Conservation (phyloP, 2,888 invertebrate species). For the Metallyticus violacea region DNA sequence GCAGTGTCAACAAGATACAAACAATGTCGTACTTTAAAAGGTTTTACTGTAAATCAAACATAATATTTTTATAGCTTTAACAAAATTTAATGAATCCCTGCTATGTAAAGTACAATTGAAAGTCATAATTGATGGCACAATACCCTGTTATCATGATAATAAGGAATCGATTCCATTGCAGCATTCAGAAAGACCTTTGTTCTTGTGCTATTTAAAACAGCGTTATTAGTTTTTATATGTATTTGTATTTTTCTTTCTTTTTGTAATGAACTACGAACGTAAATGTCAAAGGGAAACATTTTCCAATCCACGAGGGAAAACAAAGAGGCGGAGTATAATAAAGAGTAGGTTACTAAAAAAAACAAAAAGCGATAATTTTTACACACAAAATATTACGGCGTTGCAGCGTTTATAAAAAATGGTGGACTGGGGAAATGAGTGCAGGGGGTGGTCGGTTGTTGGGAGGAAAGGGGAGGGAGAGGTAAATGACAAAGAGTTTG, state of each 20-base stretch:
- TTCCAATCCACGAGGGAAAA: slow-evolving; percentile 25
- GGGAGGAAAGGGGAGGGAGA: slow-evolving; percentile 1
- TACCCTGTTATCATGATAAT: slow-evolving; percentile 7
- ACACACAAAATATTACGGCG: slow-evolving; percentile 25
- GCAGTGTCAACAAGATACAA: background rate
- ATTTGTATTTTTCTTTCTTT: slow-evolving; percentile 4
- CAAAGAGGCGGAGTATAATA: slow-evolving; percentile 24
- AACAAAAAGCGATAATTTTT: slow-evolving; percentile 22
- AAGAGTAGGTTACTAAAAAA: slow-evolving; percentile 22
- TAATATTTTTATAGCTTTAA: background rate
- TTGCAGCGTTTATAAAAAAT: slow-evolving; percentile 13
- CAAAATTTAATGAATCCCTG: background rate
- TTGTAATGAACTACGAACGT: slow-evolving; percentile 23
- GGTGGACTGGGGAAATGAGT: slow-evolving; percentile 13
- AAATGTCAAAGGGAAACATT: slow-evolving; percentile 27
- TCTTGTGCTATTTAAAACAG: slow-evolving; percentile 13
- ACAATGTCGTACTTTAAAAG: background rate
- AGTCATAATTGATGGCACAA: background rate
- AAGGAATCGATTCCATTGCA: slow-evolving; percentile 1
- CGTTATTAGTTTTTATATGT: slow-evolving; percentile 20
- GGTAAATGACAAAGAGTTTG: slow-evolving; percentile 27
- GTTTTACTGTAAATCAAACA: background rate
- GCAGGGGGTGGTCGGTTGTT: background rate
- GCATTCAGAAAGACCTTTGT: slow-evolving; percentile 13
- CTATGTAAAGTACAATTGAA: background rate